A percentile compares a stretch with the other conserved stretches of the same genome.
phyloP scores from a whole-genome alignment of 2,797 vertebrate genomes.

The Ambastaia sidthimunki region DNA sequence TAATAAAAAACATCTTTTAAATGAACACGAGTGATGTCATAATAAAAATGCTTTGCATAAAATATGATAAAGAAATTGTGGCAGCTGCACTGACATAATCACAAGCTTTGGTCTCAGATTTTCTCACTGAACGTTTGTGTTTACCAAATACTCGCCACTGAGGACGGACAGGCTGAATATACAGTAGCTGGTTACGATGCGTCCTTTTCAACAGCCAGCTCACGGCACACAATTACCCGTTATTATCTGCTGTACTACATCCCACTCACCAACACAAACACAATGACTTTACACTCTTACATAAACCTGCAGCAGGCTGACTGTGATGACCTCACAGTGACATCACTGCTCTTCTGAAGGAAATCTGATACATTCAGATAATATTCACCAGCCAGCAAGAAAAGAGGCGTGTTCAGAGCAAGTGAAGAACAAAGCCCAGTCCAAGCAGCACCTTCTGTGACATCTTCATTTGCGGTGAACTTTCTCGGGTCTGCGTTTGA shows the following conservation, averaged over 20 bases:
- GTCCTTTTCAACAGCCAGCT: constrained; percentile 50
- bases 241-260: constrained; percentile 53
- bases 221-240: constrained; percentile 47
- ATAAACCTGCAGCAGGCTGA: constrained; percentile 45
- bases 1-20: background rate
- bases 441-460: constrained; percentile 19
- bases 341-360: constrained; percentile 47
- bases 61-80: background rate
- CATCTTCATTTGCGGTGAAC: constrained; percentile 34
- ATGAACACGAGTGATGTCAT: background rate
- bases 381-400: constrained; percentile 29
- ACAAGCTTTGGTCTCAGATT: constrained; percentile 4
- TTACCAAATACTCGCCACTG: constrained; percentile 17
- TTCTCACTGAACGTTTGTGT: constrained; percentile 11
- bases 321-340: constrained; percentile 53
- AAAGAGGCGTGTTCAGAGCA: background rate
- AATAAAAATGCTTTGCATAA: too few species aligned
- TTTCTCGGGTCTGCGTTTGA: constrained; percentile 33
- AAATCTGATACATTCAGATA: constrained; percentile 49
- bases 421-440: constrained; percentile 52
- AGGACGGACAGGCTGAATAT: constrained; percentile 33
- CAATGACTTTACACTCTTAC: constrained; percentile 55
- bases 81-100: background rate
- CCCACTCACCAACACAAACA: constrained; percentile 51
- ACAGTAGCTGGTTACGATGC: constrained; percentile 15